These are phyloP conservation scores for Piaya cayana DNA, from an alignment of 2,113 vertebrate genomes.

Conservation along the genomic window DNA sequence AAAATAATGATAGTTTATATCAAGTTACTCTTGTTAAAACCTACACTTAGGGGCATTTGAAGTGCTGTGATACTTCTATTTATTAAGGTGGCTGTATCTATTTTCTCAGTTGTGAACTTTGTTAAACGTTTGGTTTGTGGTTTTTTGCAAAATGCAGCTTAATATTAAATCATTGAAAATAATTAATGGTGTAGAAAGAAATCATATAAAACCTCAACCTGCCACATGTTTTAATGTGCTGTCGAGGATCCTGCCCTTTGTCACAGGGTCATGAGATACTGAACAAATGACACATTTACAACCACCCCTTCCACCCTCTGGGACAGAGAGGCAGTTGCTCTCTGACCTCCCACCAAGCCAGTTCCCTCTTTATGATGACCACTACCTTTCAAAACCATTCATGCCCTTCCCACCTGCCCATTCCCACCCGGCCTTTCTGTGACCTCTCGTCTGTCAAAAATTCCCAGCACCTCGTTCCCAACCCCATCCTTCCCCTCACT, in stretches of 20 bases:
- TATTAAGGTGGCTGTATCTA: not conserved
- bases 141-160: not conserved
- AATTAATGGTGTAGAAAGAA: not conserved
- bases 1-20: not conserved
- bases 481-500: not conserved
- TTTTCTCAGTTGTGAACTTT: not conserved
- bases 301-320: not conserved
- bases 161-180: not conserved
- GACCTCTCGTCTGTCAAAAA: not conserved
- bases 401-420: not conserved
- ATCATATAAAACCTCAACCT: not conserved
- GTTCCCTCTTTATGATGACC: not conserved
- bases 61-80: not conserved
- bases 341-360: not conserved
- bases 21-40: not conserved
- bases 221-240: not conserved
- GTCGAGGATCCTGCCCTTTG: conserved; percentile 16
- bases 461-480: not conserved
- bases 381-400: not conserved
- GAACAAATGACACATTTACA: conserved; percentile 4
- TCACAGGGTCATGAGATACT: conserved; percentile 8
- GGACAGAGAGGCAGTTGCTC: not conserved
- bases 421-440: conserved; percentile 12
- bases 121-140: not conserved
- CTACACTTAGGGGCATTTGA: not conserved